A percentile compares a stretch with the other conserved stretches of the same genome.
phyloP scores from a whole-genome alignment of 2,888 invertebrate species.

The Panorpa germanica region DNA sequence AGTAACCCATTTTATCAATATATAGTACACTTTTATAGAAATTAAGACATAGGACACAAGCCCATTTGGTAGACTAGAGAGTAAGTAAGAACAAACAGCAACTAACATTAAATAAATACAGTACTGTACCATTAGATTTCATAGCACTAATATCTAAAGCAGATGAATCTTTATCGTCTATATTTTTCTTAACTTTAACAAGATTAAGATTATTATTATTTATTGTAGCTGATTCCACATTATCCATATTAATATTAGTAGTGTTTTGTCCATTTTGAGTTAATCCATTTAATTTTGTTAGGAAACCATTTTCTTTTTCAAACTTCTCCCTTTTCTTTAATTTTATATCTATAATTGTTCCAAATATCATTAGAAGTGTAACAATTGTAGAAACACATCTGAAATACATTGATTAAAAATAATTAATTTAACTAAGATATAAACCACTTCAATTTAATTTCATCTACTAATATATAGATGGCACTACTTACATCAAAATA shows the following conservation, averaged over 20 bases:
- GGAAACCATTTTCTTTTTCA: too few relatives aligned
- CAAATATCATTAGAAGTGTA: slow-evolving; percentile 21
- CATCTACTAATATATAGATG: slow-evolving; percentile 2
- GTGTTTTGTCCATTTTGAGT: slow-evolving; percentile 7
- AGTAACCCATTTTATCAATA: too few relatives aligned
- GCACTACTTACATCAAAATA: slow-evolving; percentile 9
- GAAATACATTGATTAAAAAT: slow-evolving; percentile 13
- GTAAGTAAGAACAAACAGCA: too few relatives aligned
- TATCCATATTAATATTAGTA: slow-evolving; percentile 11
- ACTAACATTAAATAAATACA: too few relatives aligned
- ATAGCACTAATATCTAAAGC: too few relatives aligned
- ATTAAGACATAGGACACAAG: too few relatives aligned
- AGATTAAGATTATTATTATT: neutral
- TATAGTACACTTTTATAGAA: too few relatives aligned
- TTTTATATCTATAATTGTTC: slow-evolving; percentile 28
- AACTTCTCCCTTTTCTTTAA: too few relatives aligned
- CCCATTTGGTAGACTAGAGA: too few relatives aligned
- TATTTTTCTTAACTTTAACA: slow-evolving; percentile 7
- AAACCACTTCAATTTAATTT: slow-evolving; percentile 1
- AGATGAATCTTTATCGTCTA: neutral
- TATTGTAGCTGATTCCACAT: slow-evolving; percentile 9
- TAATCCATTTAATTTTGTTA: too few relatives aligned
- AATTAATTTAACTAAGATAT: slow-evolving; percentile 13
- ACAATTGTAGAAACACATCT: slow-evolving; percentile 17
- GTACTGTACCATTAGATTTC: too few relatives aligned